Evolutionary conservation across 2,113 vertebrate species (phyloP).

Genomic region (Xyliphius kryptos): DNA sequence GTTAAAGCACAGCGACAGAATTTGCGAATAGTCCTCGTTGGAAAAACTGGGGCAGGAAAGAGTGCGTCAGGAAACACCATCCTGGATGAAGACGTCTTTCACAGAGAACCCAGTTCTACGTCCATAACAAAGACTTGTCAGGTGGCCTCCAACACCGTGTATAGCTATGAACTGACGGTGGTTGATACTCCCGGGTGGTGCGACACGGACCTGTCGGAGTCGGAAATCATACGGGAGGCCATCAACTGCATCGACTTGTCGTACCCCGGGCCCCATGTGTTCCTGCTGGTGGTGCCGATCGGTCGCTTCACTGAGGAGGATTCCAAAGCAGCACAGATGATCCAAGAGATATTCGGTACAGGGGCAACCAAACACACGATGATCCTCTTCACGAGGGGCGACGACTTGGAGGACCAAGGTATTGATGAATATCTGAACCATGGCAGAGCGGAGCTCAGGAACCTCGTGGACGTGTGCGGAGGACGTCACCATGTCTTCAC

Average conservation of each 20-base stretch:
- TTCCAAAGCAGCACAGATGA: background rate
- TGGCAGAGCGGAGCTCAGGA: background rate
- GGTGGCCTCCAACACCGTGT: background rate
- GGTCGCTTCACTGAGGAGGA: constrained; percentile 12
- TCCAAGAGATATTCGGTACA: constrained; percentile 26
- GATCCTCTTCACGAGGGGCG: constrained; percentile 21
- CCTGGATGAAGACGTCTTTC: background rate
- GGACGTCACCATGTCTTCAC: constrained; percentile 22
- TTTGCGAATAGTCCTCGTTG: constrained; percentile 3
- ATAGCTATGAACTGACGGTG: background rate
- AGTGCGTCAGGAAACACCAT: too few relatives aligned
- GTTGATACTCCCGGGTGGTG: constrained; percentile 33
- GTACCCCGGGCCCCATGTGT: constrained; percentile 23
- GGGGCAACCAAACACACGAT: constrained; percentile 8
- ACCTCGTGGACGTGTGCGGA: background rate
- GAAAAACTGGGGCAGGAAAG: constrained; percentile 6
- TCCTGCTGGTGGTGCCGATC: constrained; percentile 6
- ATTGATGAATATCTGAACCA: background rate
- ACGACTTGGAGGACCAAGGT: constrained; percentile 5
- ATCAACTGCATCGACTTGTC: constrained; percentile 15
- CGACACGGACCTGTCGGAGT: constrained; percentile 16
- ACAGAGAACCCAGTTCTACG: background rate
- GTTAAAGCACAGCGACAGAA: background rate
- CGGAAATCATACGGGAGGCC: background rate
- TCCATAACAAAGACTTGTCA: constrained; percentile 3